Percentiles rank a stretch among this genome's conserved stretches.
phyloP scores from a whole-genome alignment of 2,797 vertebrate species.

The Squalus acanthias region DNA sequence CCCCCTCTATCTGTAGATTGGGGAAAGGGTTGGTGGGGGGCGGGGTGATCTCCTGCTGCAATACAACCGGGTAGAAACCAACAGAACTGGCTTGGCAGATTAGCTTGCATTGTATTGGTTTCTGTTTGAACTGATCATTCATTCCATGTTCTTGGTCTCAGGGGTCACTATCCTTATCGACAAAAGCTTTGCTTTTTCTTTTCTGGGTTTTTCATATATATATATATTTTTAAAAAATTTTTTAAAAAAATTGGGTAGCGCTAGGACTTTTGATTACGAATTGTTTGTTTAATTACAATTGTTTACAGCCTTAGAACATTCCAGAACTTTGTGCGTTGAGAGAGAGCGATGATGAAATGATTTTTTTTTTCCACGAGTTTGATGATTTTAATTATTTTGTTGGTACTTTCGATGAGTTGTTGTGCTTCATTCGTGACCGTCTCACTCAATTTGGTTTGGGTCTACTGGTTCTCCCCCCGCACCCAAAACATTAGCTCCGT shows the following conservation, averaged over 20 bases:
- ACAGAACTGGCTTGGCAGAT: background rate
- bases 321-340: background rate
- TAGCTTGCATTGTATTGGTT: background rate
- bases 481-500: too few species aligned
- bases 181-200: background rate
- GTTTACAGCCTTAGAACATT: constrained; percentile 32
- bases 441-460: background rate
- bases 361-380: background rate
- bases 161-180: background rate
- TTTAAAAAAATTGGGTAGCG: background rate
- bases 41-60: background rate
- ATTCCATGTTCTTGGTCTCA: background rate
- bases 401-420: background rate
- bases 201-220: background rate
- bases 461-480: background rate
- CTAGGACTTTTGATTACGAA: background rate
- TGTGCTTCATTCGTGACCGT: background rate
- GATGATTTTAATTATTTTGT: too few species aligned
- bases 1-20: background rate
- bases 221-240: too few species aligned
- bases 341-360: background rate
- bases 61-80: background rate
- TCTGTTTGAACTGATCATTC: background rate
- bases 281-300: background rate
- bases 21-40: background rate